Conservation (phyloP, 2,888 invertebrate genomes). For the Caradrina clavipalpis region DNA sequence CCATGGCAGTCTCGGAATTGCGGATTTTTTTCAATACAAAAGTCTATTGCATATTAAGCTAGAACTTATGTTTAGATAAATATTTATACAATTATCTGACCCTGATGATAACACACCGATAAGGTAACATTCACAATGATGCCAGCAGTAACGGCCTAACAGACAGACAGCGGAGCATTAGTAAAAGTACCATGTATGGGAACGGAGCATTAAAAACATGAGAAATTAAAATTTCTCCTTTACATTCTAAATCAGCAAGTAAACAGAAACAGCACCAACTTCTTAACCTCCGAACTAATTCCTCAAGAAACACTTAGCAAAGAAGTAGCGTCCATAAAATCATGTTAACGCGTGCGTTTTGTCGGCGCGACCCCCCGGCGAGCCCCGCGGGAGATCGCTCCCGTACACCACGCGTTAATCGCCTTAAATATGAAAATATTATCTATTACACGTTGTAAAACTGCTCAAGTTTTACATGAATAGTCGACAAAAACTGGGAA, state of each 20-base stretch:
- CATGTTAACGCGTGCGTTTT: constrained; percentile 73
- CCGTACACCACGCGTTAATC: constrained; percentile 78
- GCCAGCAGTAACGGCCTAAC: neutral
- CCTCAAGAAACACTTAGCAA: constrained; percentile 41
- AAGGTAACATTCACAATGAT: too few species aligned
- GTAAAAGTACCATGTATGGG: too few species aligned
- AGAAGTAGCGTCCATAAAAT: constrained; percentile 67
- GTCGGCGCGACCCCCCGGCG: constrained; percentile 76
- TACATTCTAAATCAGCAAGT: too few species aligned
- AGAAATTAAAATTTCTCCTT: too few species aligned
- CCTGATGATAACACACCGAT: too few species aligned
- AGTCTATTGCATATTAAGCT: too few species aligned
- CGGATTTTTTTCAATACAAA: too few species aligned
- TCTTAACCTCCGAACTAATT: constrained; percentile 35
- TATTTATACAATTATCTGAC: too few species aligned
- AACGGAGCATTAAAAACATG: too few species aligned
- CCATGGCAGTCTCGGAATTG: too few species aligned
- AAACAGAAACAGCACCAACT: neutral
- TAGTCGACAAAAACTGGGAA: constrained; percentile 52
- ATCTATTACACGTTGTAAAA: constrained; percentile 76
- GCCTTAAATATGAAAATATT: constrained; percentile 82
- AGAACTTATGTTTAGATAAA: too few species aligned
- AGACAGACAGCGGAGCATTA: too few species aligned
- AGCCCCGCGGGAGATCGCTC: constrained; percentile 84
- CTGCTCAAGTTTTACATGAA: constrained; percentile 60